phyloP scores from a whole-genome alignment of 2,888 invertebrate species.

The Parnassius apollo region DNA sequence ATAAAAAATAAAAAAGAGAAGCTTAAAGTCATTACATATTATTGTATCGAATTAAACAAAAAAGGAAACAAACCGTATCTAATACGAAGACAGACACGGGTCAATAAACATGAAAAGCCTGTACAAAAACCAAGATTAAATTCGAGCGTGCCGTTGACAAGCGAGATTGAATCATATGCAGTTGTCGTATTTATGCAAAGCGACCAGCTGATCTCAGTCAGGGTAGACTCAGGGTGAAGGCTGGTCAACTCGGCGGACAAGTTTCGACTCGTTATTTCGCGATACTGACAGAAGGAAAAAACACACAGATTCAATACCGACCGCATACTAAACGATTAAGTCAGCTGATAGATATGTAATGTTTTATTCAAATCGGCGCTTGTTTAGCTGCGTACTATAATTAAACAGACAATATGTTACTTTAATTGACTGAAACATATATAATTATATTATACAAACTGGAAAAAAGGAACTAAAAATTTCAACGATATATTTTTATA shows the following conservation, averaged over 20 bases:
- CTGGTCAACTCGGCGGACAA: conserved; percentile 47
- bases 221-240: conserved; percentile 53
- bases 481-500: neutral
- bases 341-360: conserved; percentile 25
- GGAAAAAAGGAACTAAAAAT: too few species aligned
- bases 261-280: conserved; percentile 54
- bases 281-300: conserved; percentile 32
- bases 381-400: conserved; percentile 5
- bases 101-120: conserved; percentile 52
- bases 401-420: too few species aligned
- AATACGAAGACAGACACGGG: conserved; percentile 46
- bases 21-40: conserved; percentile 36
- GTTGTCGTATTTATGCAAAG: conserved; percentile 60
- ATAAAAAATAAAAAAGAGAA: conserved; percentile 33
- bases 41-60: conserved; percentile 48
- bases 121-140: conserved; percentile 53
- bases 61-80: conserved; percentile 40
- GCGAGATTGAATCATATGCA: conserved; percentile 70
- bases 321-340: conserved; percentile 44
- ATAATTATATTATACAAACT: too few species aligned
- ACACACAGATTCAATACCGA: conserved; percentile 31
- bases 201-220: conserved; percentile 57
- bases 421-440: too few species aligned
- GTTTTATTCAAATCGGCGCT: conserved; percentile 8
- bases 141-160: conserved; percentile 56